Evolutionary conservation across 2,888 invertebrate genomes (phyloP).

Genomic region (Catocala nupta): DNA sequence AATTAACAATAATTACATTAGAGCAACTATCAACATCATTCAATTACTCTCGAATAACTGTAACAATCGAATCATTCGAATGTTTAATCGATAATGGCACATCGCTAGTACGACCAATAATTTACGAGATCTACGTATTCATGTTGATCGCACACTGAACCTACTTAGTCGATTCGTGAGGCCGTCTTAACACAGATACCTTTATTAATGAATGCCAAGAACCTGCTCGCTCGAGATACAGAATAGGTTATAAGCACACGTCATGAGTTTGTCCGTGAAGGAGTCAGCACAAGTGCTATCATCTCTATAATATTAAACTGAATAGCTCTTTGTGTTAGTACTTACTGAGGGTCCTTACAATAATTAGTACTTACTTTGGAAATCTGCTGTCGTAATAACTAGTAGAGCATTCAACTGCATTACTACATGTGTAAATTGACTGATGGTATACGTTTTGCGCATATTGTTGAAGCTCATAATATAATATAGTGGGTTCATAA

Average conservation of each 20-base stretch:
- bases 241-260: conserved; percentile 3
- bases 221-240: neutral
- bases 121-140: neutral
- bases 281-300: neutral
- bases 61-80: too few species aligned
- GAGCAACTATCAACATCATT: too few species aligned
- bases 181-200: neutral
- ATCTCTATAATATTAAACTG: neutral
- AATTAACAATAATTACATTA: too few species aligned
- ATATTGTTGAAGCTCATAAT: too few species aligned
- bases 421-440: too few species aligned
- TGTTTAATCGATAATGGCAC: too few species aligned
- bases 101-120: neutral
- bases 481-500: too few species aligned
- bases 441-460: too few species aligned
- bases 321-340: neutral
- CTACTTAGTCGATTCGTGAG: neutral
- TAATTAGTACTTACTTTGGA: neutral
- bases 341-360: neutral
- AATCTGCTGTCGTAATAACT: neutral
- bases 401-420: too few species aligned
- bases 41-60: too few species aligned
- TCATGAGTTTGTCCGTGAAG: neutral
- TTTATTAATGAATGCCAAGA: conserved; percentile 4
- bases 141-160: neutral